Percentiles rank a stretch among this genome's conserved stretches.
phyloP scores from a whole-genome alignment of 2,113 vertebrate species.

The Pipa parva region DNA sequence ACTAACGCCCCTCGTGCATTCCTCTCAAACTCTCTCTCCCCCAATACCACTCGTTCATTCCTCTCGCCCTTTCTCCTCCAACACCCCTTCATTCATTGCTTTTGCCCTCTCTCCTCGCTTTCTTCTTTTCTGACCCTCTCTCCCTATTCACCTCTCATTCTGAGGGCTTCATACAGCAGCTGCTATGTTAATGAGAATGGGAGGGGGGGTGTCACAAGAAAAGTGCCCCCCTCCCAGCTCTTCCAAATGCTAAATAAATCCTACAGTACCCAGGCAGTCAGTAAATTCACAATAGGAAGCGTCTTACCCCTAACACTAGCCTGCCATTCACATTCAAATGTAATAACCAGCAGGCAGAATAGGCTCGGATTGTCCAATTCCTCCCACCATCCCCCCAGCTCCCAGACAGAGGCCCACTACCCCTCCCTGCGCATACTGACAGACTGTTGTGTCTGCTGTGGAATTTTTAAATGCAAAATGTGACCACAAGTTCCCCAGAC shows the following conservation, averaged over 20 bases:
- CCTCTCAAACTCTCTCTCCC: neutral
- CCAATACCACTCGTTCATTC: constrained; percentile 32
- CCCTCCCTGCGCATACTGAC: constrained; percentile 6
- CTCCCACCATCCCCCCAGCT: constrained; percentile 9
- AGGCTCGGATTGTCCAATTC: constrained; percentile 55
- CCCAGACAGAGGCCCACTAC: constrained; percentile 22
- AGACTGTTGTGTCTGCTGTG: constrained; percentile 40
- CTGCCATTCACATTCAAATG: constrained; percentile 77
- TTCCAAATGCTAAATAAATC: constrained; percentile 54
- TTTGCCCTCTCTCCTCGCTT: constrained; percentile 34
- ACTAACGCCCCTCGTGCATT: neutral
- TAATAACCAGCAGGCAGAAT: constrained; percentile 82
- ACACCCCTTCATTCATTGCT: constrained; percentile 49
- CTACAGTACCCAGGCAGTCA: constrained; percentile 15
- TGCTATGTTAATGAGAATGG: constrained; percentile 90
- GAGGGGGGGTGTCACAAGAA: no score
- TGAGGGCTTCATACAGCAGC: constrained; percentile 76
- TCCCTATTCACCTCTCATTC: constrained; percentile 79
- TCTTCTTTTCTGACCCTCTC: constrained; percentile 66
- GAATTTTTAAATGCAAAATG: constrained; percentile 32
- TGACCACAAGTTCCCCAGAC: neutral
- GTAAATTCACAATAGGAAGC: constrained; percentile 15
- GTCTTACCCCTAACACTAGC: constrained; percentile 29
- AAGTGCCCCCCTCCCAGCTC: constrained; percentile 14
- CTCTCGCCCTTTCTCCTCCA: constrained; percentile 20